Evolutionary conservation across 2,888 invertebrate species (phyloP).

Genomic region (Acanthacorydalis orientalis): DNA sequence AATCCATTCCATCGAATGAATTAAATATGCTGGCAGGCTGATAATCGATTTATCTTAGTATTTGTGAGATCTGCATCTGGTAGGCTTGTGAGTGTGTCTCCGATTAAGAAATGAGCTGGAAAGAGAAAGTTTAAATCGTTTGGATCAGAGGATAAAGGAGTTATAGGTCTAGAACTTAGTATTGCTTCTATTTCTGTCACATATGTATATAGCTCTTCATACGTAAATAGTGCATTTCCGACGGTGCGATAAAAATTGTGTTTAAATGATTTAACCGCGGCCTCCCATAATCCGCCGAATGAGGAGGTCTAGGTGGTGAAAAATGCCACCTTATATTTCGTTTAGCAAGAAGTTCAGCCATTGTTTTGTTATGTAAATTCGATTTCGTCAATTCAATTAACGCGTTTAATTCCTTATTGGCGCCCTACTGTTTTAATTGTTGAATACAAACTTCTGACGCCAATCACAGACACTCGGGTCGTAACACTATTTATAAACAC

Average conservation of each 20-base stretch:
- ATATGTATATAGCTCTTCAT: no score
- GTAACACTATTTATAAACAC: no score
- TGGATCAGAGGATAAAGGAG: slow-evolving; percentile 7
- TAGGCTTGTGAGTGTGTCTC: slow-evolving; percentile 8
- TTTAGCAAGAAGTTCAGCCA: not conserved
- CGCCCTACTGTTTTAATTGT: no score
- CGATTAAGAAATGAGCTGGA: slow-evolving; percentile 10
- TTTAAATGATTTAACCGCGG: slow-evolving; percentile 4
- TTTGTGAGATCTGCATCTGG: slow-evolving; percentile 1
- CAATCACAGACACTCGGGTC: no score
- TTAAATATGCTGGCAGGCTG: slow-evolving; percentile 10
- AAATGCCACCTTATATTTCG: not conserved
- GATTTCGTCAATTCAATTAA: not conserved
- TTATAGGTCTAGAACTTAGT: slow-evolving; percentile 10
- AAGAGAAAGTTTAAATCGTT: slow-evolving; percentile 6
- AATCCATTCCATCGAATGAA: no score
- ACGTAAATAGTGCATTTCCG: no score
- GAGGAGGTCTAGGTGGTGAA: not conserved
- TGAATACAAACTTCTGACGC: no score
- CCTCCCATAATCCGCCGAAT: slow-evolving; percentile 2
- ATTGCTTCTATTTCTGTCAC: slow-evolving; percentile 10
- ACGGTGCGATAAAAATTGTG: slow-evolving; percentile 1
- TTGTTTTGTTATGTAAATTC: not conserved
- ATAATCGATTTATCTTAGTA: slow-evolving; percentile 8
- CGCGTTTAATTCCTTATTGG: not conserved